Percentiles rank a stretch among this genome's conserved stretches.
These are phyloP conservation scores for Bursaphelenchus mucronatus DNA, from an alignment of 1,140 invertebrate species.

Conservation along the genomic window DNA sequence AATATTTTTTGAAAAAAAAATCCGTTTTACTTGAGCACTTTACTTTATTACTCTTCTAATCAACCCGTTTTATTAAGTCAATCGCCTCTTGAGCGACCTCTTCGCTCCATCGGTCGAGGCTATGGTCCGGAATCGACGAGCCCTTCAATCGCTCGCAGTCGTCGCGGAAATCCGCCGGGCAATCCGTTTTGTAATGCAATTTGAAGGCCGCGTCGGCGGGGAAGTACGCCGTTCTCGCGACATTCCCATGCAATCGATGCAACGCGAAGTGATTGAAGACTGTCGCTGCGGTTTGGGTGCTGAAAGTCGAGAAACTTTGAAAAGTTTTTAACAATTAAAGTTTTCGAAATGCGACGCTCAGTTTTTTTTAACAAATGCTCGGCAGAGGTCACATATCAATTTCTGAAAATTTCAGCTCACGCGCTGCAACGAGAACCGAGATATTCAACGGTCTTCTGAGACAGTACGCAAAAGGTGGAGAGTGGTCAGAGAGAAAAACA, in stretches of 20 bases:
- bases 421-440: too few species aligned
- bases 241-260: slow-evolving; percentile 66
- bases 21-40: too few species aligned
- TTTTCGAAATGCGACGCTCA: too few species aligned
- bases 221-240: slow-evolving; percentile 65
- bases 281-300: slow-evolving; percentile 78
- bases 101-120: slow-evolving; percentile 34
- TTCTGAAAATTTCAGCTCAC: too few species aligned
- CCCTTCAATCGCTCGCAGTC: slow-evolving; percentile 35
- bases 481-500: too few species aligned
- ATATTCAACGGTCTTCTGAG: too few species aligned
- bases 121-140: slow-evolving; percentile 31
- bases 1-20: too few species aligned
- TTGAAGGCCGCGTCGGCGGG: slow-evolving; percentile 77
- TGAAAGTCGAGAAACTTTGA: slow-evolving; percentile 20
- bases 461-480: too few species aligned
- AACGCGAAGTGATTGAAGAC: slow-evolving; percentile 90
- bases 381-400: too few species aligned
- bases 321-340: too few species aligned
- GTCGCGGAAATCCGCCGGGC: slow-evolving; percentile 65
- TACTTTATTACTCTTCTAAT: too few species aligned
- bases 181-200: slow-evolving; percentile 86
- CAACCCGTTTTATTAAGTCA: not conserved
- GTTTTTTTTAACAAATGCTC: too few species aligned
- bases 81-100: slow-evolving; percentile 30